Evolutionary conservation across 2,113 vertebrate genomes (phyloP).

Genomic region (Stictonetta naevosa): DNA sequence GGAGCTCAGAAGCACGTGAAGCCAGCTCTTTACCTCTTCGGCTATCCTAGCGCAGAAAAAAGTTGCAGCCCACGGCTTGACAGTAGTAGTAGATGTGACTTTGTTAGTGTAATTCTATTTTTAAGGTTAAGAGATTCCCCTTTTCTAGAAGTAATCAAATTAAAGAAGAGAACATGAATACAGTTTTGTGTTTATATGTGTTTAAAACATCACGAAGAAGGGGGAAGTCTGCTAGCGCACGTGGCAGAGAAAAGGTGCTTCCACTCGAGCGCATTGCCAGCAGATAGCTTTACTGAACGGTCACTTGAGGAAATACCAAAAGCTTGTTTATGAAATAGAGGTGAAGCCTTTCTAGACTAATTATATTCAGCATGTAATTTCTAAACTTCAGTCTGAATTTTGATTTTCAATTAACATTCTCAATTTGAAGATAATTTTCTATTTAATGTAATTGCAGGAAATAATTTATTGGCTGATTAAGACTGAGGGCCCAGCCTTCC

Average conservation of each 20-base stretch:
- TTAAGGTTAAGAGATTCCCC: not conserved
- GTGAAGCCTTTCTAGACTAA: conserved; percentile 81
- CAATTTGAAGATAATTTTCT: conserved; percentile 92
- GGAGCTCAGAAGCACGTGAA: not conserved
- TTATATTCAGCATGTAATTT: conserved; percentile 82
- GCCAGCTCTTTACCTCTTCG: not conserved
- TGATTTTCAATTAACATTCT: conserved; percentile 94
- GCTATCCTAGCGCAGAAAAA: not conserved
- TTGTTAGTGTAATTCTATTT: not conserved
- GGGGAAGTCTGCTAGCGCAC: not conserved
- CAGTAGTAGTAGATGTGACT: not conserved
- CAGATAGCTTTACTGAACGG: conserved; percentile 71
- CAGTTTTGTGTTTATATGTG: not conserved
- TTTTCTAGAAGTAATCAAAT: not conserved
- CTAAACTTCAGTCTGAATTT: conserved; percentile 92
- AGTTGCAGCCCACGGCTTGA: not conserved
- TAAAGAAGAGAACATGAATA: not conserved
- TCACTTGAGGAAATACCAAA: conserved; percentile 81
- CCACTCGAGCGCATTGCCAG: conserved; percentile 75
- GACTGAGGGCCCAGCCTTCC: conserved; percentile 86
- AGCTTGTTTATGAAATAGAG: conserved; percentile 81
- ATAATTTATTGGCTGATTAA: conserved; percentile 96
- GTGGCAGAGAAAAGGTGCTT: not conserved
- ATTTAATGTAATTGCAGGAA: conserved; percentile 95
- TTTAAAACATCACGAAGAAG: not conserved